Conservation (phyloP, 1,140 invertebrate species). For the Pogonomyrmex californicus region DNA sequence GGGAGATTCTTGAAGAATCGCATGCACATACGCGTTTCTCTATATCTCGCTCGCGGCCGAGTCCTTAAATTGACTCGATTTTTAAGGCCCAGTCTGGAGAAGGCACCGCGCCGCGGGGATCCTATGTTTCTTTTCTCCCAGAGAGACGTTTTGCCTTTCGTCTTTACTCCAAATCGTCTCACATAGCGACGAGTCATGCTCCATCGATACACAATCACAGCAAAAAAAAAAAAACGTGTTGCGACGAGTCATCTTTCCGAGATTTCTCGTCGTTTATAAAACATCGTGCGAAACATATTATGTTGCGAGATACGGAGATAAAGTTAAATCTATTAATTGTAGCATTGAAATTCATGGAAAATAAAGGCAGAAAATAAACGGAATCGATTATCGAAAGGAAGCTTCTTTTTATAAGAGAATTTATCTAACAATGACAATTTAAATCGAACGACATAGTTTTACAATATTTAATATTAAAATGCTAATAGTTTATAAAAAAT, state of each 20-base stretch:
- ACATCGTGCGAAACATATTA: slow-evolving; percentile 25
- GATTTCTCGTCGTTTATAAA: slow-evolving; percentile 51
- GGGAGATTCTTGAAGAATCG: slow-evolving; percentile 70
- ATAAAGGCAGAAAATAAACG: neutral
- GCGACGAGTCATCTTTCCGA: slow-evolving; percentile 28
- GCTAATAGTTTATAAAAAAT: neutral
- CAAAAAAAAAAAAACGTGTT: slow-evolving; percentile 50
- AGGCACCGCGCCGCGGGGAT: slow-evolving; percentile 73
- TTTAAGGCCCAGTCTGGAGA: slow-evolving; percentile 72
- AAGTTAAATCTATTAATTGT: neutral
- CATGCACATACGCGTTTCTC: slow-evolving; percentile 69
- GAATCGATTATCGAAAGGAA: neutral
- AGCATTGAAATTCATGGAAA: neutral
- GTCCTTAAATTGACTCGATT: slow-evolving; percentile 78
- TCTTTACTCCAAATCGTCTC: slow-evolving; percentile 75
- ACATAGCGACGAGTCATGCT: slow-evolving; percentile 54
- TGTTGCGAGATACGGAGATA: neutral
- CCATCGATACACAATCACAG: slow-evolving; percentile 66
- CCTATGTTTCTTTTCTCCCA: slow-evolving; percentile 74
- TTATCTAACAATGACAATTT: neutral
- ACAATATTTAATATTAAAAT: neutral
- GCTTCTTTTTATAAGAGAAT: too few species aligned
- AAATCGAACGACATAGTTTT: neutral
- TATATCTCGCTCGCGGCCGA: slow-evolving; percentile 65
- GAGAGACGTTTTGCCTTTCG: slow-evolving; percentile 72